phyloP scores from a whole-genome alignment of 2,888 invertebrate genomes.

The Philonicus albiceps region DNA sequence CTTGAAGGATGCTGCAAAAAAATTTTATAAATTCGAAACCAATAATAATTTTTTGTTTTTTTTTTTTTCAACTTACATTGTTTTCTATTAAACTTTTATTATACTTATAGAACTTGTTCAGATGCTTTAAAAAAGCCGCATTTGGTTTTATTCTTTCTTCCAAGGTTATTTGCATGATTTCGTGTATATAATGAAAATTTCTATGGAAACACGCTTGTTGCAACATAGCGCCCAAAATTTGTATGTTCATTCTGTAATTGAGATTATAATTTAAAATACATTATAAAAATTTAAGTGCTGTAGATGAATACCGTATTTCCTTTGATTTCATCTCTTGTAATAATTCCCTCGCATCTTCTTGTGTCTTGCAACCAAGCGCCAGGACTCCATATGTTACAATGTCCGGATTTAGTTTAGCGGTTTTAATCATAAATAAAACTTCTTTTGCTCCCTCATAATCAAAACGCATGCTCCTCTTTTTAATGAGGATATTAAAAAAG shows the following conservation, averaged over 20 bases:
- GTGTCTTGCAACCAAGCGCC: constrained; percentile 77
- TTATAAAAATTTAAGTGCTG: neutral
- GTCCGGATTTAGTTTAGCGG: constrained; percentile 70
- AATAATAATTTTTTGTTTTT: too few species aligned
- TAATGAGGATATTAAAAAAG: constrained; percentile 88
- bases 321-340: constrained; percentile 74
- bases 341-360: constrained; percentile 71
- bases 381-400: constrained; percentile 87
- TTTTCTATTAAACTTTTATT: constrained; percentile 66
- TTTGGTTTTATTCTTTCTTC: constrained; percentile 71
- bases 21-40: too few species aligned
- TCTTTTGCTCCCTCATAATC: constrained; percentile 76
- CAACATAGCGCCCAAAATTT: constrained; percentile 79
- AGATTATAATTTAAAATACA: neutral
- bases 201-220: constrained; percentile 69
- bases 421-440: constrained; percentile 67
- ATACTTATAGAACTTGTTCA: constrained; percentile 70
- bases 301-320: constrained; percentile 67
- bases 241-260: constrained; percentile 72
- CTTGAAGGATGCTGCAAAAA: constrained; percentile 61
- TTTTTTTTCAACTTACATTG: constrained; percentile 59
- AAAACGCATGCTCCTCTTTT: constrained; percentile 74
- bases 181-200: constrained; percentile 73
- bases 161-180: constrained; percentile 73
- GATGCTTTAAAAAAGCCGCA: constrained; percentile 68